These are phyloP conservation scores for Monodelphis domestica DNA, from an alignment of 2,797 vertebrate species.

Conservation along the genomic window DNA sequence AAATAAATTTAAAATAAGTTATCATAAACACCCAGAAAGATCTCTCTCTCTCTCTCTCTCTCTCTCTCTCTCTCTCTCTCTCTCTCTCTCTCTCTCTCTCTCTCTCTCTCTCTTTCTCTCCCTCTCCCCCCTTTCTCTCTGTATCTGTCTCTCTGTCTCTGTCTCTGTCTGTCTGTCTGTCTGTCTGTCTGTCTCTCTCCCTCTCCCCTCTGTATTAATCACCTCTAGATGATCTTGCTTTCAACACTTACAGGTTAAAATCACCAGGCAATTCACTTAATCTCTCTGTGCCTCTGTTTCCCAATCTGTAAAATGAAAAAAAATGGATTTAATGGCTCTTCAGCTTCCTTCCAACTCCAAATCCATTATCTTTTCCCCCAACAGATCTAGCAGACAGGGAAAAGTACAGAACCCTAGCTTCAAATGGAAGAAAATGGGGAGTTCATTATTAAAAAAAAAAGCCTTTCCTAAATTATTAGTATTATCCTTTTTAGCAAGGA, in stretches of 20 bases:
- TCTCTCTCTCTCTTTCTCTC: background rate
- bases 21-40: no score
- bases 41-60: no score
- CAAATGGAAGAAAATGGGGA: background rate
- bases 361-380: background rate
- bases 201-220: background rate
- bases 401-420: background rate
- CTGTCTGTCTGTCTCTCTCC: no score
- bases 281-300: background rate
- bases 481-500: background rate
- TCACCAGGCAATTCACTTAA: background rate
- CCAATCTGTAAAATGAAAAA: background rate
- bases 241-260: background rate
- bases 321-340: background rate
- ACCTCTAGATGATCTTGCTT: background rate
- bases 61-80: no score
- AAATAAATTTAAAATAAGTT: no score
- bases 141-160: background rate
- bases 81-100: no score
- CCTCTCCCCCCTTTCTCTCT: no score
- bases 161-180: no score
- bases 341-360: background rate
- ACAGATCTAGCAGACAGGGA: background rate
- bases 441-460: background rate
- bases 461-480: background rate